Conservation (phyloP, 2,113 vertebrate genomes). For the Plecturocebus donacophilus region DNA sequence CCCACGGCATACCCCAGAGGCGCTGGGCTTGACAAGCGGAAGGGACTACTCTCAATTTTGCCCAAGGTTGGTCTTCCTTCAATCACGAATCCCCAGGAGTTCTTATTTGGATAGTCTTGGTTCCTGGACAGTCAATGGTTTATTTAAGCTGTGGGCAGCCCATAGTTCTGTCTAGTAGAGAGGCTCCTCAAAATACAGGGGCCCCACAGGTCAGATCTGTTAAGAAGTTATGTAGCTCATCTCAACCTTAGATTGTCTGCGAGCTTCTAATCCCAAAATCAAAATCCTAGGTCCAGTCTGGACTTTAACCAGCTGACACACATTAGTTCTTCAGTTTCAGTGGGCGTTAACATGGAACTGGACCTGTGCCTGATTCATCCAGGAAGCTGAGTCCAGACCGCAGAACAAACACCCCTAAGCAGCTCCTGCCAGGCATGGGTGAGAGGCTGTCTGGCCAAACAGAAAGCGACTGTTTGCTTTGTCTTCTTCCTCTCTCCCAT, state of each 20-base stretch:
- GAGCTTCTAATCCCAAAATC: neutral
- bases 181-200: neutral
- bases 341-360: constrained; percentile 14
- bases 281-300: neutral
- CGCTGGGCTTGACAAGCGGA: neutral
- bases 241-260: neutral
- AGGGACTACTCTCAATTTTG: neutral
- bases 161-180: neutral
- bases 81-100: neutral
- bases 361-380: constrained; percentile 53
- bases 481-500: neutral
- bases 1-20: neutral
- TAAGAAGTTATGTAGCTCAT: neutral
- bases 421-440: neutral
- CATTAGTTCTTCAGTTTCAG: neutral
- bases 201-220: neutral
- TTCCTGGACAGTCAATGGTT: neutral
- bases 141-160: neutral
- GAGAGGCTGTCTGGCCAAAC: neutral
- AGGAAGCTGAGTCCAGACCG: constrained; percentile 32
- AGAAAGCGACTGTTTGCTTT: constrained; percentile 5
- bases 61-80: neutral
- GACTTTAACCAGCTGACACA: constrained; percentile 62
- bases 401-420: constrained; percentile 45
- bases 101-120: neutral